Conservation (phyloP, 2,113 vertebrate species). For the Madoqua kirkii region DNA sequence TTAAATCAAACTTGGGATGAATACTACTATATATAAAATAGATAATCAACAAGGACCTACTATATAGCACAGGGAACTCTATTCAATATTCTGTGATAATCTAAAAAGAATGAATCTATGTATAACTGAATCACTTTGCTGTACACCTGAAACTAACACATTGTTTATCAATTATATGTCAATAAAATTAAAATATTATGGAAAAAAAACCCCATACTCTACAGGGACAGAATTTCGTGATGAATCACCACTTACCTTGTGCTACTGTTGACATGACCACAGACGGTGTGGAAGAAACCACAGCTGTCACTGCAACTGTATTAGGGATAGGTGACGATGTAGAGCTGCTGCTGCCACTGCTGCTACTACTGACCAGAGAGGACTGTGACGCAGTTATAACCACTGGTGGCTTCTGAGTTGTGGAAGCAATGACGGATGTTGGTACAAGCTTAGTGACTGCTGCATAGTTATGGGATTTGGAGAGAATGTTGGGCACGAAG, state of each 20-base stretch:
- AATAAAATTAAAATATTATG: background rate
- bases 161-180: background rate
- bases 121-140: background rate
- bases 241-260: constrained; percentile 83
- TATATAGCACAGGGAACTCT: background rate
- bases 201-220: background rate
- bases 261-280: constrained; percentile 96
- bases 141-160: background rate
- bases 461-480: constrained; percentile 97
- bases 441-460: constrained; percentile 93
- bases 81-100: background rate
- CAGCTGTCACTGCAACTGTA: constrained; percentile 91
- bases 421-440: constrained; percentile 87
- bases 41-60: background rate
- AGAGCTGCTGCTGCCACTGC: constrained; percentile 78
- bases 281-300: constrained; percentile 91
- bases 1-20: background rate
- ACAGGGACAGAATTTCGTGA: background rate
- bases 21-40: background rate
- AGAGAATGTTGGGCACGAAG: constrained; percentile 98
- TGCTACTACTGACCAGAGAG: constrained; percentile 77
- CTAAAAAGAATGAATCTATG: background rate
- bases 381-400: constrained; percentile 90
- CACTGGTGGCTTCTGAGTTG: constrained; percentile 93
- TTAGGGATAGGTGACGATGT: constrained; percentile 78